These are phyloP conservation scores for Ostrea denselamellosa DNA, from an alignment of 1,140 invertebrate species.

Conservation along the genomic window DNA sequence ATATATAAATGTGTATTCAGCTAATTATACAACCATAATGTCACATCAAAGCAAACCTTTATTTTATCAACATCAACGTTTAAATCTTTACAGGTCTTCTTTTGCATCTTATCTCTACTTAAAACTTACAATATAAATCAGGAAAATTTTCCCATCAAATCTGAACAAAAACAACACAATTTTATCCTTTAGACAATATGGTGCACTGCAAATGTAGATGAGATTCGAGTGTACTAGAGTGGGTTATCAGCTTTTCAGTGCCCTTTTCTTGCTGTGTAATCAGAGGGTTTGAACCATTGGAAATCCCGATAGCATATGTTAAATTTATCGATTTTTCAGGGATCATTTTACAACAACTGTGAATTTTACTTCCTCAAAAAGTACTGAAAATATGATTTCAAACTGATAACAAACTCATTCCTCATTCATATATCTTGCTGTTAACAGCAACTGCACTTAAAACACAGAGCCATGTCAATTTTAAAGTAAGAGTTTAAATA, in stretches of 20 bases:
- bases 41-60: too few relatives aligned
- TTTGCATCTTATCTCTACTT: not conserved
- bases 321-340: slow-evolving; percentile 1
- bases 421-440: not conserved
- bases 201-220: not conserved
- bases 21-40: too few relatives aligned
- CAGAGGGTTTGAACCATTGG: not conserved
- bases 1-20: too few relatives aligned
- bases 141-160: not conserved
- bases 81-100: too few relatives aligned
- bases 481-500: too few relatives aligned
- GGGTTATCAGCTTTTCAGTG: not conserved
- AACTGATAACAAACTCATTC: not conserved
- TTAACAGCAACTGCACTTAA: not conserved
- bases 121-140: not conserved
- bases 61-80: too few relatives aligned
- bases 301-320: not conserved
- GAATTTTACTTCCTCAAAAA: slow-evolving; percentile 16
- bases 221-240: not conserved
- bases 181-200: not conserved
- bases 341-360: not conserved
- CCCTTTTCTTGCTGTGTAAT: not conserved
- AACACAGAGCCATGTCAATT: not conserved
- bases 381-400: not conserved
- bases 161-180: not conserved